A percentile compares a stretch with the other conserved stretches of the same genome.
These are phyloP conservation scores for Silurus glanis DNA, from an alignment of 2,113 vertebrate species.

Conservation along the genomic window DNA sequence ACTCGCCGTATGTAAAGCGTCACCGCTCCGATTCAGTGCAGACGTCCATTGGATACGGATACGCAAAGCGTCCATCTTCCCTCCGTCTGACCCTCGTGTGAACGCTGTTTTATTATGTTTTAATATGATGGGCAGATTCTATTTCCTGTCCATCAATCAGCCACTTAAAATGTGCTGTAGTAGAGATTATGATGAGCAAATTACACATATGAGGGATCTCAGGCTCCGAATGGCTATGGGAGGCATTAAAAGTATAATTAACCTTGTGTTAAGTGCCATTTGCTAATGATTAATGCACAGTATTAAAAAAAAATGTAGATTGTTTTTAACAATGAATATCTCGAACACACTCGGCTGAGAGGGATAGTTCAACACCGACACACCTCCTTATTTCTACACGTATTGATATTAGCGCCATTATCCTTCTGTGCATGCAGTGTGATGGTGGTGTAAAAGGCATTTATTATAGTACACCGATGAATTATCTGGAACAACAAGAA, in stretches of 20 bases:
- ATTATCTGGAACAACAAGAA: slow-evolving; percentile 4
- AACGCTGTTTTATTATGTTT: slow-evolving; percentile 55
- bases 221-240: slow-evolving; percentile 55
- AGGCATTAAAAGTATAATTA: slow-evolving; percentile 60
- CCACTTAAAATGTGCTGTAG: slow-evolving; percentile 59
- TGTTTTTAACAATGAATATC: slow-evolving; percentile 57
- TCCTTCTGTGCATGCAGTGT: neutral
- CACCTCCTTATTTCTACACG: slow-evolving; percentile 14
- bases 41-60: slow-evolving; percentile 9
- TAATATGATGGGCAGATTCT: slow-evolving; percentile 61
- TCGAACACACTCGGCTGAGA: slow-evolving; percentile 46
- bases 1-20: slow-evolving; percentile 12
- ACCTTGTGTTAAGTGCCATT: slow-evolving; percentile 62
- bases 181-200: slow-evolving; percentile 59
- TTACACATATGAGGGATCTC: slow-evolving; percentile 58
- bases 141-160: slow-evolving; percentile 62
- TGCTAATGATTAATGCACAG: slow-evolving; percentile 59
- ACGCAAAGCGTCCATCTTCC: slow-evolving; percentile 4
- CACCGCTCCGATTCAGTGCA: neutral
- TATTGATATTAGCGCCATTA: slow-evolving; percentile 22
- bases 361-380: slow-evolving; percentile 38
- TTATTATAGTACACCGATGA: neutral
- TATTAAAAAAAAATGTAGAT: slow-evolving; percentile 56
- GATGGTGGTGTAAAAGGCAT: neutral
- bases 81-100: slow-evolving; percentile 49